Base-by-base conservation (phyloP, 2,888 invertebrate species). In the Zaprionus obscuricornis region DNA sequence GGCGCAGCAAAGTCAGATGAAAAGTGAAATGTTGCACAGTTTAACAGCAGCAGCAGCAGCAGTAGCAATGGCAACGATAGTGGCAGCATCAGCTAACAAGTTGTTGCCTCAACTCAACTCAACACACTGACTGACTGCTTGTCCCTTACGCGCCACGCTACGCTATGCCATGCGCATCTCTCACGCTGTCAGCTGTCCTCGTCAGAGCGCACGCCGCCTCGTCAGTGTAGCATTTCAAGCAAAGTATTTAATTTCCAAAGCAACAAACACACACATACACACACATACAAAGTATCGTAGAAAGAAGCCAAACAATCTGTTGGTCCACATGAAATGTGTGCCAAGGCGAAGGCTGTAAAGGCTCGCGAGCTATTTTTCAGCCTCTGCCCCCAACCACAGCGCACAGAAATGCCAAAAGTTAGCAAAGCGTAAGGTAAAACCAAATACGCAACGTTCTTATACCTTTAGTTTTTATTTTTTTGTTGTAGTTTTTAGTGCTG, bases 291-390 rank as follows among this genome's bases (percentile, higher is more conserved):
- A 16, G 10, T 24, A 54, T 54, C 64, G 51, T 46, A 66, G 59
- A 66, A 65, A 39, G 66, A 58, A 17, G 24, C 27, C 59, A 40
- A 58, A 56, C 69, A 65, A 58, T n/a, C n/a, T n/a, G n/a, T n/a
- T 66, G 51, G 60, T 7, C 22, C 24, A 17, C 78, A 52, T 66
- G 50, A 83, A 85, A 85, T 82, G 76, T 85, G 63, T 81, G 81
- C 86, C 86, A 81, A 81, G 81, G 81, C 85, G 86, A 81, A 85
- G 81, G 85, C 85, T 85, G 55, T 46, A n/a, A n/a, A n/a, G n/a
- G 66, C 31, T 46, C n/a, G 45, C 51, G 52, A 57, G 43, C 56
- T 29, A 8, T 46, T 57, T n/a, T 13, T 26, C 11, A 11, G 18
- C n/a, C 17, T 13, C 40, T 4, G 10, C 3, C 2, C n/a, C 14